A percentile compares a stretch with the other conserved stretches of the same genome.
Conservation (phyloP, 2,888 invertebrate genomes). For the Molorchus minor region DNA sequence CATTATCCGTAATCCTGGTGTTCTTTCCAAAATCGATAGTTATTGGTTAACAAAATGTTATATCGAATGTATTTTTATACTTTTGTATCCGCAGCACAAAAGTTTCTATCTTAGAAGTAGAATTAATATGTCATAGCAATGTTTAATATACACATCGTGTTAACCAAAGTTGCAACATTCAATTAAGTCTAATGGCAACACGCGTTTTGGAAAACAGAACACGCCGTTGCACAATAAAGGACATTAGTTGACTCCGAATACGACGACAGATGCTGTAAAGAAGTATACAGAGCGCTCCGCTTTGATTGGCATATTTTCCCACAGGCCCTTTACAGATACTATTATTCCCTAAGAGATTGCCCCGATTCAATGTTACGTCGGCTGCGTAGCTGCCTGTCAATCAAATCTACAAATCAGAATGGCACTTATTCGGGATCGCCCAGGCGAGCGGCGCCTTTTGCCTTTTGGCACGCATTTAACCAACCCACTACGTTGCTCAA, state of each 20-base stretch:
- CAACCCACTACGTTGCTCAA: constrained; percentile 17
- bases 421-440: constrained; percentile 14
- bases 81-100: too few relatives aligned
- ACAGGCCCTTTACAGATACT: constrained; percentile 50
- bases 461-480: constrained; percentile 25
- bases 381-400: constrained; percentile 28
- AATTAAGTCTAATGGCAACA: constrained; percentile 47
- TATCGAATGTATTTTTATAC: too few relatives aligned
- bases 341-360: constrained; percentile 48
- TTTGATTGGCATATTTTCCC: constrained; percentile 61
- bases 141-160: too few relatives aligned
- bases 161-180: constrained; percentile 31
- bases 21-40: too few relatives aligned
- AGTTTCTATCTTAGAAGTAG: too few relatives aligned
- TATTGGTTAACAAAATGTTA: too few relatives aligned
- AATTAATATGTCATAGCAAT: too few relatives aligned
- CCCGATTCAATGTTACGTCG: constrained; percentile 29
- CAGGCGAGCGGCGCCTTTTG: constrained; percentile 22
- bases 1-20: too few relatives aligned
- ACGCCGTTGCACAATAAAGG: constrained; percentile 53
- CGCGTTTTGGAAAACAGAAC: constrained; percentile 48
- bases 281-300: constrained; percentile 52
- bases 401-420: constrained; percentile 27
- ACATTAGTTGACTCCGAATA: constrained; percentile 53
- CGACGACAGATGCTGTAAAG: constrained; percentile 58